Percentiles rank a stretch among this genome's conserved stretches.
Conservation (phyloP, 1,140 invertebrate species). For the Nephotettix cincticeps region DNA sequence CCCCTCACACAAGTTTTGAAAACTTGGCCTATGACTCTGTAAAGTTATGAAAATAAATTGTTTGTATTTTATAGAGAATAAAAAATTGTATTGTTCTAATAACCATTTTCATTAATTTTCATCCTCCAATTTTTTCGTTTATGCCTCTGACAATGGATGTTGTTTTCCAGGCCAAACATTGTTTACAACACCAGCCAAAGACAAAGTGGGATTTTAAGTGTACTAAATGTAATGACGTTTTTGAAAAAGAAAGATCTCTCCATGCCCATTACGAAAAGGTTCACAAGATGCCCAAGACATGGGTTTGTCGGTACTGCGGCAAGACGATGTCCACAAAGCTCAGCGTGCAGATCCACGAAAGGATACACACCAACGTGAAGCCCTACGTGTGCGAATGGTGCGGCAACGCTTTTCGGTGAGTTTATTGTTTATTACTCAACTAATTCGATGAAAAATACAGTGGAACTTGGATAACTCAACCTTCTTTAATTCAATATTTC, state of each 20-base stretch:
- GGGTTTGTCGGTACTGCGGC: constrained; percentile 31
- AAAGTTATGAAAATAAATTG: too few species aligned
- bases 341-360: constrained; percentile 36
- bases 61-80: too few species aligned
- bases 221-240: constrained; percentile 7
- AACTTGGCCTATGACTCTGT: too few species aligned
- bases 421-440: background rate
- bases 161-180: constrained; percentile 3
- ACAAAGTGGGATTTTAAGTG: constrained; percentile 14
- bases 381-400: constrained; percentile 41
- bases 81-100: too few species aligned
- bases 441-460: background rate
- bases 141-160: too few species aligned
- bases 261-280: constrained; percentile 14
- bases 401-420: constrained; percentile 44
- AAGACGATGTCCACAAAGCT: constrained; percentile 36
- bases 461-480: too few species aligned
- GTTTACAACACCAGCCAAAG: constrained; percentile 8
- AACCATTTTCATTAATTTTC: too few species aligned
- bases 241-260: constrained; percentile 23
- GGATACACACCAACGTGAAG: constrained; percentile 38
- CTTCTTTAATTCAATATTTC: too few species aligned
- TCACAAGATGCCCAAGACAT: constrained; percentile 22
- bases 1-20: too few species aligned
- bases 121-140: too few species aligned